Base-by-base conservation (phyloP, 2,888 invertebrate genomes). In the Mystacides longicornis region DNA sequence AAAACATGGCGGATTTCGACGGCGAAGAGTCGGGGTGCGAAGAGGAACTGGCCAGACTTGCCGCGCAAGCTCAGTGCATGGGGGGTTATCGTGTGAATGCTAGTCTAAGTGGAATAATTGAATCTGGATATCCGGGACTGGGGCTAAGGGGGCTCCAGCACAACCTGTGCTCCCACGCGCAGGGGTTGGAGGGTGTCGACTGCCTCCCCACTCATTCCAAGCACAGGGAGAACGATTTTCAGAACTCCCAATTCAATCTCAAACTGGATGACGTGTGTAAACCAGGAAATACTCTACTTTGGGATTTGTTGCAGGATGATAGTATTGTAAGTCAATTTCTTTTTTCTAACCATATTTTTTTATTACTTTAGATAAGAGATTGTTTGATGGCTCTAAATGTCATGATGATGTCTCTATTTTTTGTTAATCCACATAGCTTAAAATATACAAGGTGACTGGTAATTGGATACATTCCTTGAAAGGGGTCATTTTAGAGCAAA, bases 1-100 rank as follows among this genome's bases (percentile, higher is more conserved):
- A 94, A 64, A 94, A 94, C 70, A 86, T 94, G 83, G 93, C 92
- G 0, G 94, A 95, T 71, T 89, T 95, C 66, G 95, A 95, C 66
- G 94, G 93, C 3, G 87, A 88, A 65, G 91, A 92, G 66, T 91
- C 91, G 7, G 89, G 86, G 1, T 90, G 91, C 67, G 93, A 93
- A 66, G 91, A 91, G 67, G 91, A 88, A 67, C 70, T 89, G 33
- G 89, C 86, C 0, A 81, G 89, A 64, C 74, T 91, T 46, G 86
- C 87, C 0, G 86, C 85, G 49, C 83, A 84, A 71, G 72, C 74
- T 45, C 73, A 73, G 62, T 71, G 72, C 48, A 63, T 73, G 22
- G 67, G 71, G 18, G 71, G 71, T 61, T 74, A 72, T 64, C 67
- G 65, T 43, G 63, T 66, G 3, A 51, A 43, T 3, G 55, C 55